Evolutionary conservation across 2,888 invertebrate genomes (phyloP).

Genomic region (Suillia variegata): DNA sequence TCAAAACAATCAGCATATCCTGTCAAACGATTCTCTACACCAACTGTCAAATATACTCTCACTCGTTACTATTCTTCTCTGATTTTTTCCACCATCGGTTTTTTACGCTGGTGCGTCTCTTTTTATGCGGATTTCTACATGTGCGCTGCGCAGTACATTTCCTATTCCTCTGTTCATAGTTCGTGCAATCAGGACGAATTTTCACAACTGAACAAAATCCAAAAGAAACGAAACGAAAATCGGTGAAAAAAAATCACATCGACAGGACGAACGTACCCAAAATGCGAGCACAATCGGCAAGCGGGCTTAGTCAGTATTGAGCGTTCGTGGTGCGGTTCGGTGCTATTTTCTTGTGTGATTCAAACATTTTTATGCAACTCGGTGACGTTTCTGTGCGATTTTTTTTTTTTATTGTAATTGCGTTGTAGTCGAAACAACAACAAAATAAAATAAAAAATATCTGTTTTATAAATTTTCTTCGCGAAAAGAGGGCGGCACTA

Average conservation of each 20-base stretch:
- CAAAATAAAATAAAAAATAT: not conserved
- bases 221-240: too few species aligned
- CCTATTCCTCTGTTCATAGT: not conserved
- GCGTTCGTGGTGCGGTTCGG: conserved; percentile 21
- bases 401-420: conserved; percentile 23
- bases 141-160: conserved; percentile 16
- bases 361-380: not conserved
- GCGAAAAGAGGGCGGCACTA: conserved; percentile 2
- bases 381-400: conserved; percentile 17
- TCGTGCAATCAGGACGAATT: not conserved
- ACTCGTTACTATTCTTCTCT: too few species aligned
- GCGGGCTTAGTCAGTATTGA: conserved; percentile 22
- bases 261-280: conserved; percentile 5
- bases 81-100: too few species aligned
- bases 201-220: not conserved
- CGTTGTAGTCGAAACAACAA: conserved; percentile 4
- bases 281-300: conserved; percentile 8
- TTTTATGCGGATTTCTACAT: conserved; percentile 13
- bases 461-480: not conserved
- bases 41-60: too few species aligned
- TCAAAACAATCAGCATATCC: too few species aligned
- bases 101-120: conserved; percentile 2
- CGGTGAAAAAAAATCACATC: not conserved
- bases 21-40: too few species aligned
- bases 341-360: not conserved